Base-by-base conservation (phyloP, 2,888 invertebrate genomes). In the Eudemis profundana region DNA sequence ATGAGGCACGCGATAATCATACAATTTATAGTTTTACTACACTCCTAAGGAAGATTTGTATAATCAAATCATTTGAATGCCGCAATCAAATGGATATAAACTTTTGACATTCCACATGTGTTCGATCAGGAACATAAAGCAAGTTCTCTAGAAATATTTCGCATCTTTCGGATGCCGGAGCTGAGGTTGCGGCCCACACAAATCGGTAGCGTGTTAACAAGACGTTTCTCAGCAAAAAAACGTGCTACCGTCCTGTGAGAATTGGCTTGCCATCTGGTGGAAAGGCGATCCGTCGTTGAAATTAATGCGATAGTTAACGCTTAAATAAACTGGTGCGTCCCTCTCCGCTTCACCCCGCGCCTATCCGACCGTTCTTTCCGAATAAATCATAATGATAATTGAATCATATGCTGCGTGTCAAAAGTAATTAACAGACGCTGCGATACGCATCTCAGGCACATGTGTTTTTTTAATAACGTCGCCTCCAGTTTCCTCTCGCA, bases 351-450 rank as follows among this genome's bases (percentile, higher is more conserved):
- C 73, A 66, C 75, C 67, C 72, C 73, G 72, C 72, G 38, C 65
- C 66, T 49, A 63, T 74, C 77, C 77, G 83, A 78, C 82, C 85
- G 85, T 82, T 81, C 83, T 78, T 75, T 79, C 75, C 76, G 81
- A 77, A 89, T 92, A 91, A 91, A 91, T 92, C 91, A 91, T 91
- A 60, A 89, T 82, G 88, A 87, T 92, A 92, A 92, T 92, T 92
- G 91, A 92, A 92, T 92, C 91, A 91, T 92, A 91, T 91, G 92
- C 91, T 86, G 89, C 89, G 83, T 89, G 92, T 92, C 91, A 90
- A 82, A 90, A 87, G 91, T 89, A 91, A 91, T 92, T 90, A 92
- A 90, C 90, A 86, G 82, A 79, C 83, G 82, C 85, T 89, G 91
- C 86, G 90, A 91, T 92, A 92, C 86, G 79, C 89, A 92, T 91